Evolutionary conservation across 2,113 vertebrate genomes (phyloP), one percentile per base, ranked within the genome.

Genomic region (Upupa epops): DNA sequence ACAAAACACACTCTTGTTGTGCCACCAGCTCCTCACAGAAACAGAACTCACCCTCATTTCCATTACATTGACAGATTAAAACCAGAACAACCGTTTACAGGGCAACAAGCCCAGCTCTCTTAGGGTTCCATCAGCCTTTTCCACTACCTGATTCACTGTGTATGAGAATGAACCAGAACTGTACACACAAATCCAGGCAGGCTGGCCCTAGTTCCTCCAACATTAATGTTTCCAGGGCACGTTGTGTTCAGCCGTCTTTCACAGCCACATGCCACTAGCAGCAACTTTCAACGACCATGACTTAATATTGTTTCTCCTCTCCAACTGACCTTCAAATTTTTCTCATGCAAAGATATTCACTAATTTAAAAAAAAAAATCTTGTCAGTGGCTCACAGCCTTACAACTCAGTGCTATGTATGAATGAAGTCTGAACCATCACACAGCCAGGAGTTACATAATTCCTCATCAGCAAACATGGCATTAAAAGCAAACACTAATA

Each of bases 1-100:
- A 25, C 1, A 0, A 74, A 80, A 82, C 0, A 1, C 14, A 4
- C 6, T 37, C 59, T 31, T 42, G 17, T 4, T 60, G 46, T 55
- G 77, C 31, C 73, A 71, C 20, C 48, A 58, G 3, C 6, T 8
- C 5, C 40, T 22, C 0, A 2, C 58, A 72, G 54, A 71, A 86
- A 11, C 52, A 71, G 14, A 82, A 52, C 26, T 81, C 58, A 42
- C 15, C 48, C 45, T 54, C 26, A 80, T 36, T 86, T 90, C 65
- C 16, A 2, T 26, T 24, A 54, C 17, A 72, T 0, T 20, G 22
- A 65, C 3, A 64, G 52, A 89, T n/a, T 51, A 82, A 74, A 86
- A 66, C 1, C 48, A 40, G 21, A 93, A 52, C 70, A 75, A 78
- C 17, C 56, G 79, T 61, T 76, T 1, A 26, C 16, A 64, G 14